A percentile compares a stretch with the other conserved stretches of the same genome.
Conservation (phyloP, 2,888 invertebrate species). For the Labia minor region DNA sequence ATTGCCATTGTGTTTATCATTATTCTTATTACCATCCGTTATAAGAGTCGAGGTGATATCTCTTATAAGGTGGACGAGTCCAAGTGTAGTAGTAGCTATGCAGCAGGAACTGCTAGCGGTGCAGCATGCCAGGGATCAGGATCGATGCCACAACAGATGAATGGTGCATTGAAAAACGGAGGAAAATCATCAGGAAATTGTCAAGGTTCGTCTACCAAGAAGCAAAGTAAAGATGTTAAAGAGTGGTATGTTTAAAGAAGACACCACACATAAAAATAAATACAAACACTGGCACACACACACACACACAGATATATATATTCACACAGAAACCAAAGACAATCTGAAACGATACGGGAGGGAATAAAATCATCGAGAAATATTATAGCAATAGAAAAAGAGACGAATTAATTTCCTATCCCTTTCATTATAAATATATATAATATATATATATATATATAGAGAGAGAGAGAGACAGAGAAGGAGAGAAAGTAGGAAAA, state of each 20-base stretch:
- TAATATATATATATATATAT: too few species aligned
- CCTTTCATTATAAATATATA: too few species aligned
- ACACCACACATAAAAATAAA: background rate
- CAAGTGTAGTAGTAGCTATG: constrained; percentile 53
- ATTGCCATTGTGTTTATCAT: constrained; percentile 85
- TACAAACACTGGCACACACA: background rate
- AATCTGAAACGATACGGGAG: background rate
- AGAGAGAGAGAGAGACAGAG: too few species aligned
- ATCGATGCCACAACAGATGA: constrained; percentile 35
- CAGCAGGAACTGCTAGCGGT: constrained; percentile 56
- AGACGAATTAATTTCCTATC: background rate
- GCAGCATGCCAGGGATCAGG: constrained; percentile 47
- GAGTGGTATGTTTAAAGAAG: constrained; percentile 86
- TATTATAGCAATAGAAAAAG: background rate
- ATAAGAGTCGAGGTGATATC: constrained; percentile 73
- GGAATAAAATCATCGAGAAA: background rate
- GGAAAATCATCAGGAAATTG: constrained; percentile 40
- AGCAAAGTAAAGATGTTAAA: constrained; percentile 79
- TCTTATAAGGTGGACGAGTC: constrained; percentile 88
- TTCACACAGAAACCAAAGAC: too few species aligned
- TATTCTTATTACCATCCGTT: constrained; percentile 79
- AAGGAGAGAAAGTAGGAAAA: too few species aligned
- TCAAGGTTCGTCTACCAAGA: constrained; percentile 51
- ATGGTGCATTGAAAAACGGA: constrained; percentile 32
- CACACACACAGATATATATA: too few species aligned